A percentile compares a stretch with the other conserved stretches of the same genome.
Evolutionary conservation across 1,140 invertebrate genomes (phyloP).

Genomic region (Trinorchestia longiramus): DNA sequence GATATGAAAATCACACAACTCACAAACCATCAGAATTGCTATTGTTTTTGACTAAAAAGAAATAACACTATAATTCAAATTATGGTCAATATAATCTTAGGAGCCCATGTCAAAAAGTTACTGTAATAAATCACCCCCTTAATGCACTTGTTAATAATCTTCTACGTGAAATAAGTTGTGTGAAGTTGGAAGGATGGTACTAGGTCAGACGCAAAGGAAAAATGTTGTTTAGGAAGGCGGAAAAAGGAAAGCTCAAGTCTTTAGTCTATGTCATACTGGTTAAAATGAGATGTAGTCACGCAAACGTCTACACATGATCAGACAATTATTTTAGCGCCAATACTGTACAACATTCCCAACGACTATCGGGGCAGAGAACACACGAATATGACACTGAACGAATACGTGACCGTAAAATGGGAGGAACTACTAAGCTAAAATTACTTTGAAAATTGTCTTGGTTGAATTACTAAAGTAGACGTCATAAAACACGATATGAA

Average conservation of each 20-base stretch:
- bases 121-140: not conserved
- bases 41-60: not conserved
- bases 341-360: slow-evolving; percentile 24
- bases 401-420: not conserved
- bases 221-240: not conserved
- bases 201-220: not conserved
- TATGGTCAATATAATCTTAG: not conserved
- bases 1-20: not conserved
- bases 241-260: not conserved
- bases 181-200: not conserved
- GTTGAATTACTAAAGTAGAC: not conserved
- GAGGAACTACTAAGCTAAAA: not conserved
- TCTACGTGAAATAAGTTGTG: not conserved
- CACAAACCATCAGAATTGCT: not conserved
- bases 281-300: slow-evolving; percentile 3
- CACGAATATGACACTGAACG: not conserved
- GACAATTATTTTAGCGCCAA: not conserved
- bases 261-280: slow-evolving; percentile 14
- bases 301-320: not conserved
- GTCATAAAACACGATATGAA: not conserved
- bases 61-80: not conserved
- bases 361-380: not conserved
- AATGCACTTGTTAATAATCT: not conserved
- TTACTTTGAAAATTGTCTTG: not conserved
- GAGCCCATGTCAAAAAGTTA: not conserved